Evolutionary conservation across 2,888 invertebrate genomes (phyloP).

Genomic region (Drosophila dives): DNA sequence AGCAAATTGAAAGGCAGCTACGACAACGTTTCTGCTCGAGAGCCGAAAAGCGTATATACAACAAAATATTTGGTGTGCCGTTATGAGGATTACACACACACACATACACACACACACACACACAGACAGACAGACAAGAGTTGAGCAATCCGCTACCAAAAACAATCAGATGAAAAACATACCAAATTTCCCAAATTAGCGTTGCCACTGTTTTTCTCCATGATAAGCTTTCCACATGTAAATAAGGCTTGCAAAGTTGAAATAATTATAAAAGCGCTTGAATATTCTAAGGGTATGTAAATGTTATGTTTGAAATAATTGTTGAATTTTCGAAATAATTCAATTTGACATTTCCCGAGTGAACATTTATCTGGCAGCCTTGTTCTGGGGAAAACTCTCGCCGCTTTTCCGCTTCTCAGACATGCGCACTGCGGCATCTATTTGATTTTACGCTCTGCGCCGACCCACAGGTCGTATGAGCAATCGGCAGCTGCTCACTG

Average conservation of each 20-base stretch:
- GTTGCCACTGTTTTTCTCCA: conserved; percentile 64
- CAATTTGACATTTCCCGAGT: conserved; percentile 18
- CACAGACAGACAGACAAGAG: conserved; percentile 15
- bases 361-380: conserved; percentile 64
- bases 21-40: conserved; percentile 76
- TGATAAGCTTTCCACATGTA: conserved; percentile 6
- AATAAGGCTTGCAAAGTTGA: not conserved
- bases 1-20: conserved; percentile 66
- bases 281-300: not conserved
- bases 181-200: conserved; percentile 71
- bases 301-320: not conserved
- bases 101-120: conserved; percentile 19
- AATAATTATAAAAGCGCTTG: not conserved
- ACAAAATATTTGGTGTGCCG: conserved; percentile 72
- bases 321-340: not conserved
- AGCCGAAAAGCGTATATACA: conserved; percentile 78
- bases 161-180: conserved; percentile 61
- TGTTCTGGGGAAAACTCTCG: conserved; percentile 58
- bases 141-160: conserved; percentile 59
- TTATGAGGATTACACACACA: conserved; percentile 49
- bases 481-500: conserved; percentile 28
- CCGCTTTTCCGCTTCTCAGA: not conserved
- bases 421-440: conserved; percentile 28
- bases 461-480: conserved; percentile 75
- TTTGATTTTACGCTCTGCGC: conserved; percentile 31